Base-by-base conservation (phyloP, 2,888 invertebrate genomes). In the Bombyx huttoni region DNA sequence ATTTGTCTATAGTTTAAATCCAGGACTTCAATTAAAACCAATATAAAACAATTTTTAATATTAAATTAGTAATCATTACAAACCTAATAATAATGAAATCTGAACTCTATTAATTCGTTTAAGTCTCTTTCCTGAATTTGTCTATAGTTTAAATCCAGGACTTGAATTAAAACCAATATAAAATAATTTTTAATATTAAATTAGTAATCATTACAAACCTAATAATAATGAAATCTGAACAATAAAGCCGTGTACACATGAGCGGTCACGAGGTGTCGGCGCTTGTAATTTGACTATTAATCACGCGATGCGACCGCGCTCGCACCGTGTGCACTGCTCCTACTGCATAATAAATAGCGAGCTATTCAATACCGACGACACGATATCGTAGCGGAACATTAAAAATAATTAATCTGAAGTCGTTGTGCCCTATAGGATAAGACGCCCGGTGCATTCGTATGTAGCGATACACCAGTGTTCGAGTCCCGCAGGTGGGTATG, bases 251-350 rank as follows among this genome's bases (percentile, higher is more conserved):
- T 61, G 64, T 62, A 61, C 65, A 66, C 66, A 66, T 62, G 51
- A 56, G 57, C 54, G 52, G 57, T 51, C 48, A 14, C 48, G 60
- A 57, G 62, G 72, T 70, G 75, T 74, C 68, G 69, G 75, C 73
- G 65, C 60, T 64, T 71, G 77, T 78, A 75, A 82, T 75, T 77
- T 72, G 67, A 67, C 73, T 68, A 84, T 83, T 81, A 82, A 83
- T 84, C 82, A 81, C 64, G 60, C 52, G 63, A 65, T 63, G 50
- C 58, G 62, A 63, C 68, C 64, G 56, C 69, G 64, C 66, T 62
- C 65, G 58, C 74, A 73, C 75, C 77, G 73, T 73, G 70, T 78
- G 78, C 74, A 71, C 68, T 67, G 66, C 68, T 63, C 66, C 68
- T 66, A 71, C 75, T 81, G 79, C 78, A 79, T 79, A 78, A 77